phyloP scores from a whole-genome alignment of 2,797 vertebrate genomes.

The Vultur gryphus region DNA sequence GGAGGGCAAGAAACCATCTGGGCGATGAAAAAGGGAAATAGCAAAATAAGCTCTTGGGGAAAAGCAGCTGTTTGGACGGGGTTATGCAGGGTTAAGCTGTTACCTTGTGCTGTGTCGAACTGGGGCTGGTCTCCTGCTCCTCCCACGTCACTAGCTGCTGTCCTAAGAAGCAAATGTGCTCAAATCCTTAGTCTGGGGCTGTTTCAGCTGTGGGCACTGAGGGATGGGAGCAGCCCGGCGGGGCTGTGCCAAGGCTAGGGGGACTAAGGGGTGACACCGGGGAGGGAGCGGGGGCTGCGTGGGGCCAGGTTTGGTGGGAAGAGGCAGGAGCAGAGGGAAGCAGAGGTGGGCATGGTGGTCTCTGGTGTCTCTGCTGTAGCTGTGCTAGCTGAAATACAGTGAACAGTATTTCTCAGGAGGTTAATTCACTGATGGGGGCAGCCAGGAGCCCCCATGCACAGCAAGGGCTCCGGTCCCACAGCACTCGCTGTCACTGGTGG shows the following conservation, averaged over 20 bases:
- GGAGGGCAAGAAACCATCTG: not conserved
- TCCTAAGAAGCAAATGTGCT: not conserved
- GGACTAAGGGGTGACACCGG: not conserved
- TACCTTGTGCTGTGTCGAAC: not conserved
- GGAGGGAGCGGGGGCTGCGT: rapidly evolving
- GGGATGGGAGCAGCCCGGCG: not conserved
- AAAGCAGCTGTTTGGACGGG: not conserved
- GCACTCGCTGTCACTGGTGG: not conserved
- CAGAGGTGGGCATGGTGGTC: too few relatives aligned
- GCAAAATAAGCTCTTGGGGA: not conserved
- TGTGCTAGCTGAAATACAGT: not conserved
- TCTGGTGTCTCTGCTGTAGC: not conserved
- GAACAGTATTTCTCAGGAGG: rapidly evolving
- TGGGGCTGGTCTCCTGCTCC: not conserved
- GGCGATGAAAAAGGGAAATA: not conserved
- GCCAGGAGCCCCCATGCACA: not conserved
- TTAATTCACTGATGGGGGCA: not conserved
- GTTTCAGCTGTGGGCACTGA: not conserved
- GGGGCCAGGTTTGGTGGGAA: not conserved
- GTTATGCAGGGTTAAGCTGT: not conserved
- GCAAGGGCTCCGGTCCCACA: not conserved
- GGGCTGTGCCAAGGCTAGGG: not conserved
- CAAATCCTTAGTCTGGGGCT: not conserved
- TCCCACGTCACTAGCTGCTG: not conserved
- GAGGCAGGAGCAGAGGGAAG: not conserved